Base-by-base conservation (phyloP, 1,140 invertebrate genomes). In the Agrypnia vestita region DNA sequence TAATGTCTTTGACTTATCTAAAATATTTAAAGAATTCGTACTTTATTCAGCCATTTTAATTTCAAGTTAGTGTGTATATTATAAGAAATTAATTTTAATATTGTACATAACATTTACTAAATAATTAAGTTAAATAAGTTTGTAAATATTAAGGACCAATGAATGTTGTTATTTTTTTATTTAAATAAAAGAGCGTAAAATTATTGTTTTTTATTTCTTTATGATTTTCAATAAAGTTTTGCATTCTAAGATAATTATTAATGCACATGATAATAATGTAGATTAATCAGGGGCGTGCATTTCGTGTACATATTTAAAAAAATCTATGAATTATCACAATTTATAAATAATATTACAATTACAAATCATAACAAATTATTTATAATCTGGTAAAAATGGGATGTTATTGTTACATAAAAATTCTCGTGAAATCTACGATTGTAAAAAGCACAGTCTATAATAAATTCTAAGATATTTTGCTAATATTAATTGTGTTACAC, bases 61-160 rank as follows among this genome's bases (percentile, higher is more conserved):
- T 46, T 69, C 44, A 46, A 49, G 21, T 21, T 73, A 73, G 69
- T 76, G 15, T 75, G 72, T 51, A 35, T 78, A 46, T 49, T 19
- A 12, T 55, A 79, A 76, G 62, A 81, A 51, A 83, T 79, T 84
- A 84, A 81, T 84, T 44, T 85, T 87, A 89, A 88, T 86, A 86
- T 84, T 89, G 69, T 73, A 73, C 51, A 73, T 73, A 73, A 49
- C 47, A 47, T 83, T 82, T 87, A 88, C 84, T 81, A 56, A 87
- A 84, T 85, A 88, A 55, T 88, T 84, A 85, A 88, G 86, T 87
- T 89, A 89, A 87, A 85, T 84, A 85, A 82, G 84, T 82, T 83
- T 85, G 82, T 85, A 86, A 84, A 82, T 81, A 74, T 86, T 87
- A 85, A 88, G 88, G 88, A 43, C 35, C 17, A 73, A 73, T 73